phyloP scores from a whole-genome alignment of 2,888 invertebrate species.

The Gisinianus flammeolus region DNA sequence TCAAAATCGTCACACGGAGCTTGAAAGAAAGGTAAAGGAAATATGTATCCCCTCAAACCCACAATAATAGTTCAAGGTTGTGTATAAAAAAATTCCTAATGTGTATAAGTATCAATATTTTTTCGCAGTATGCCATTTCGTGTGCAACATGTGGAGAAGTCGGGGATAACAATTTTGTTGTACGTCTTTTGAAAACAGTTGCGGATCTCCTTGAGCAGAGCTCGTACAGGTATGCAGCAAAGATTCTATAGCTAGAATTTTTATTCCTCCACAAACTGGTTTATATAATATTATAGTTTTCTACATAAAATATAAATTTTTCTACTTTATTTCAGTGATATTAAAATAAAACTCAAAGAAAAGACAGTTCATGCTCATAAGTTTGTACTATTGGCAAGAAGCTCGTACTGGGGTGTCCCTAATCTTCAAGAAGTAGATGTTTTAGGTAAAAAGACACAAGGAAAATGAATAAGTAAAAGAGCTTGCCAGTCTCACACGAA shows the following conservation, averaged over 20 bases:
- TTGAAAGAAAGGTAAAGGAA: slow-evolving; percentile 73
- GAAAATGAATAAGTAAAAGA: background rate
- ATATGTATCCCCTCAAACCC: too few relatives aligned
- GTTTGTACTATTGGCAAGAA: slow-evolving; percentile 85
- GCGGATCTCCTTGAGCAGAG: slow-evolving; percentile 81
- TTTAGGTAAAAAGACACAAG: slow-evolving; percentile 70
- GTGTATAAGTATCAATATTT: background rate
- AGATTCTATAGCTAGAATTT: too few relatives aligned
- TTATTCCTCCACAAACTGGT: too few relatives aligned
- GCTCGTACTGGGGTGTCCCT: slow-evolving; percentile 82
- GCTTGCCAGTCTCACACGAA: background rate
- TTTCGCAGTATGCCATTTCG: slow-evolving; percentile 71
- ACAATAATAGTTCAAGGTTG: too few relatives aligned
- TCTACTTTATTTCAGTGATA: slow-evolving; percentile 69
- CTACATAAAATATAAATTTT: too few relatives aligned
- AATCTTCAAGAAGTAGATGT: slow-evolving; percentile 71
- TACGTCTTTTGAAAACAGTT: slow-evolving; percentile 78
- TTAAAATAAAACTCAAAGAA: slow-evolving; percentile 75
- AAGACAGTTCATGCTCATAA: slow-evolving; percentile 82
- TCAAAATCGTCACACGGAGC: slow-evolving; percentile 78
- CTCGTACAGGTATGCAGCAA: slow-evolving; percentile 68
- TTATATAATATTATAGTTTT: too few relatives aligned
- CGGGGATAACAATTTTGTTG: slow-evolving; percentile 81
- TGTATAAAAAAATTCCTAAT: too few relatives aligned
- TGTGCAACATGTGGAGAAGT: slow-evolving; percentile 72